These are phyloP conservation scores for Solen grandis DNA, from an alignment of 1,140 invertebrate species.

Conservation along the genomic window DNA sequence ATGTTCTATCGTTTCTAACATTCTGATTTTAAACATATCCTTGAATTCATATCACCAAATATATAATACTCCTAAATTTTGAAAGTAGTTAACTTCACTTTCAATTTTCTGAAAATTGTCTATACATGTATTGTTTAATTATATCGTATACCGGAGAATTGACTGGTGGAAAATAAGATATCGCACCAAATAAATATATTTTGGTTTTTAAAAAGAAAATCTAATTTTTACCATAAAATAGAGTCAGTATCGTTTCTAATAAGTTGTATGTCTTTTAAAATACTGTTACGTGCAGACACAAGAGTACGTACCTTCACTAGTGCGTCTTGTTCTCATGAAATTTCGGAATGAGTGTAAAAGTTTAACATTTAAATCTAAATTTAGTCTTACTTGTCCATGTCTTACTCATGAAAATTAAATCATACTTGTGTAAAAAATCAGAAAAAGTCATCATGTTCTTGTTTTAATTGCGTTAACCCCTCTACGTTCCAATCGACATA, in stretches of 20 bases:
- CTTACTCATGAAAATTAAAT: background rate
- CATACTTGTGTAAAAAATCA: background rate
- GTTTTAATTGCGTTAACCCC: no score
- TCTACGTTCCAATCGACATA: no score
- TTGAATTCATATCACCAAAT: background rate
- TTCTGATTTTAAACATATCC: background rate
- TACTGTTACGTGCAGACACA: background rate
- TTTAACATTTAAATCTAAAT: slow-evolving; percentile 1
- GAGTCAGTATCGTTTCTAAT: background rate
- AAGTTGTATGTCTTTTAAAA: background rate
- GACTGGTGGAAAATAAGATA: background rate
- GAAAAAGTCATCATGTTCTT: no score
- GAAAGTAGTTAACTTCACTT: background rate
- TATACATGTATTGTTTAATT: no score
- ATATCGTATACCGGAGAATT: background rate
- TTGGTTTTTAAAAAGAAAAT: background rate
- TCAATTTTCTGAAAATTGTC: background rate
- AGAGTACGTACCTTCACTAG: background rate
- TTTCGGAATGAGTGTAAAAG: background rate
- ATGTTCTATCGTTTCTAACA: background rate
- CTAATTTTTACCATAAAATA: background rate
- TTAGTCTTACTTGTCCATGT: background rate
- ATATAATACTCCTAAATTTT: background rate
- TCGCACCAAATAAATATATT: background rate
- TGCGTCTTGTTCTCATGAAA: background rate